Conservation (phyloP, 2,797 vertebrate species). For the Pangasius larnaudii region DNA sequence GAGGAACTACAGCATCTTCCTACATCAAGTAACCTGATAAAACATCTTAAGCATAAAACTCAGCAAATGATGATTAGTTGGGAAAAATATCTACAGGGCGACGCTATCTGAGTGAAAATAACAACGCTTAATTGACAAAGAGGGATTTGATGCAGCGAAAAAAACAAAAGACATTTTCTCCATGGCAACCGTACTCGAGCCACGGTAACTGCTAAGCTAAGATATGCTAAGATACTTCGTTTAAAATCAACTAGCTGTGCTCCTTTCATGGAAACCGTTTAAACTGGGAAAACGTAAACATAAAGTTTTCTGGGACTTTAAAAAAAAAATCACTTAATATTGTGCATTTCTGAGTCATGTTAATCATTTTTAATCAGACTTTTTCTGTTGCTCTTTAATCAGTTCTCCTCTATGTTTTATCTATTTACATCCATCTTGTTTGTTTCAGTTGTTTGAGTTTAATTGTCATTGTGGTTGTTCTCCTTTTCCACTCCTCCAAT, state of each 20-base stretch:
- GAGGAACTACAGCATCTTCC: neutral
- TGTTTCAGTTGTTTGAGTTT: slow-evolving; percentile 40
- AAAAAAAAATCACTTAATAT: neutral
- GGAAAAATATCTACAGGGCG: neutral
- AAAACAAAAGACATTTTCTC: neutral
- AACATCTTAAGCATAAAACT: neutral
- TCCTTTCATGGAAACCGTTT: neutral
- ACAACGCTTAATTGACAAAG: neutral
- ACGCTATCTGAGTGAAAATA: neutral
- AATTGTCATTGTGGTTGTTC: slow-evolving; percentile 67
- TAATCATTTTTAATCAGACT: neutral
- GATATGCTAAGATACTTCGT: neutral
- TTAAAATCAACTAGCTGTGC: neutral
- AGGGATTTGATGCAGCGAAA: neutral
- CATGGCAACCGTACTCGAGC: neutral
- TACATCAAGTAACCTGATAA: neutral
- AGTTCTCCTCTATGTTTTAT: slow-evolving; percentile 2
- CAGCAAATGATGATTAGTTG: neutral
- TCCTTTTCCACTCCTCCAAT: slow-evolving; percentile 64
- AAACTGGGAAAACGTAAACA: neutral
- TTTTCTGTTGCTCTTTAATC: neutral
- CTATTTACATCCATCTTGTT: slow-evolving; percentile 29
- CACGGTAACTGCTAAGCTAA: too few species aligned
- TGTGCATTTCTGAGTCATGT: neutral
- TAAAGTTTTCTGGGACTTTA: neutral